phyloP scores from a whole-genome alignment of 2,113 vertebrate species.

The Pluvialis apricaria region DNA sequence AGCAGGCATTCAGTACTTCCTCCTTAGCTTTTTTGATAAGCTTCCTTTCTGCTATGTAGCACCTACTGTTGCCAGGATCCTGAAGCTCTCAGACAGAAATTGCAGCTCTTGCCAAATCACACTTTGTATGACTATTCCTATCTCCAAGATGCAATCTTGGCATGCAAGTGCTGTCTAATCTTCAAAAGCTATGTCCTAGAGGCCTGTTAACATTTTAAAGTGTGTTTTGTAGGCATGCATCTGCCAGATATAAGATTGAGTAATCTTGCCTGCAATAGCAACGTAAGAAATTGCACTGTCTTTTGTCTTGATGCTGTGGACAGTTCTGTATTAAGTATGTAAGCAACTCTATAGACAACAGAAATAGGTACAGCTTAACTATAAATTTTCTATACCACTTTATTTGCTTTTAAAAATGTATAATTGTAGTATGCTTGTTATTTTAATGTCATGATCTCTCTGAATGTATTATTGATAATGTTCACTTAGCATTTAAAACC shows the following conservation, averaged over 20 bases:
- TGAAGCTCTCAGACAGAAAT: background rate
- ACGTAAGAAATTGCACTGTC: background rate
- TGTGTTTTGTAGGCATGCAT: background rate
- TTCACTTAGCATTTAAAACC: background rate
- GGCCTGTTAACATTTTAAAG: background rate
- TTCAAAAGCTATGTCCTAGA: slow-evolving; percentile 9
- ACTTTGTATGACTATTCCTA: background rate
- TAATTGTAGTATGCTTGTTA: background rate
- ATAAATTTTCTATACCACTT: background rate
- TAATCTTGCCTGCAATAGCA: background rate
- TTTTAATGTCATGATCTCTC: background rate
- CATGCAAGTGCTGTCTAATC: background rate
- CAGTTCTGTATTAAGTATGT: background rate
- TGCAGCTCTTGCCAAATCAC: background rate
- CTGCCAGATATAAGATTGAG: background rate
- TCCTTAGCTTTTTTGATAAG: background rate
- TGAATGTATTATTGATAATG: background rate
- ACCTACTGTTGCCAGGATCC: background rate
- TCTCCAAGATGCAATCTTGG: background rate
- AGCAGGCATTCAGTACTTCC: background rate
- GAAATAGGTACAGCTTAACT: background rate
- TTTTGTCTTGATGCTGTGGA: background rate
- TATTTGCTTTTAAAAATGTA: background rate
- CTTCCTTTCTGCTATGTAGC: background rate
- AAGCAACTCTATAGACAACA: background rate